Base-by-base conservation (phyloP, 2,797 vertebrate genomes). In the Amblyraja radiata region DNA sequence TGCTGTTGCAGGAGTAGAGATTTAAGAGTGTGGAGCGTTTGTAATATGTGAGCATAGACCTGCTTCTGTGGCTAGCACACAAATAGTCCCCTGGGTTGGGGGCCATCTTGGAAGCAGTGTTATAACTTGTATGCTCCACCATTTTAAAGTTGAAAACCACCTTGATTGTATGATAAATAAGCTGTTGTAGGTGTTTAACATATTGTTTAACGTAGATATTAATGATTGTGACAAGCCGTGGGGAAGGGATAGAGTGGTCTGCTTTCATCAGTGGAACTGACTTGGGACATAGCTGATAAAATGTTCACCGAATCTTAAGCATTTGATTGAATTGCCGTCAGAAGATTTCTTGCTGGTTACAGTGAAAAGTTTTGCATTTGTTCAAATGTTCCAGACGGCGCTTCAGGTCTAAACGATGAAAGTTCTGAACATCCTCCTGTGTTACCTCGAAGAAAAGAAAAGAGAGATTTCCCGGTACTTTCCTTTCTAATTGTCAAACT, bases 401-500 rank as follows among this genome's bases (percentile, higher is more conserved):
- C 97, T 79, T 96, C 92, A 96, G 96, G 95, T 94, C 95, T 95
- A 95, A 96, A 97, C 0, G 98, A 97, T 93, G 97, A 97, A 94
- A 96, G 95, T 0, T 78, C 94, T 1, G 97, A 96, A 63, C 96
- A 97, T 5, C 95, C 97, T 58, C 97, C 97, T 28, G 97, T 96
- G 1, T 95, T 97, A 80, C 97, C 97, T 63, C 95, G 97, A 88
- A 98, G 97, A 93, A 99, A 97, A 94, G 98, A 99, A 95, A 99
- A 97, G 93, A 98, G 97, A 94, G 98, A 99, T 93, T 99, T 98
- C 94, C 98, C 97, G 90, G 99, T 99, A 94, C 95, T 98, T 97
- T 0, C 88, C 78, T 93, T 36, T 76, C 6, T 91, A 54, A 23
- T 91, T 73, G 13, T 74, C 74, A 46, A 92, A 54, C 46, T 10